Base-by-base conservation (phyloP, 2,113 vertebrate genomes). In the Chlorodrepanis virens region DNA sequence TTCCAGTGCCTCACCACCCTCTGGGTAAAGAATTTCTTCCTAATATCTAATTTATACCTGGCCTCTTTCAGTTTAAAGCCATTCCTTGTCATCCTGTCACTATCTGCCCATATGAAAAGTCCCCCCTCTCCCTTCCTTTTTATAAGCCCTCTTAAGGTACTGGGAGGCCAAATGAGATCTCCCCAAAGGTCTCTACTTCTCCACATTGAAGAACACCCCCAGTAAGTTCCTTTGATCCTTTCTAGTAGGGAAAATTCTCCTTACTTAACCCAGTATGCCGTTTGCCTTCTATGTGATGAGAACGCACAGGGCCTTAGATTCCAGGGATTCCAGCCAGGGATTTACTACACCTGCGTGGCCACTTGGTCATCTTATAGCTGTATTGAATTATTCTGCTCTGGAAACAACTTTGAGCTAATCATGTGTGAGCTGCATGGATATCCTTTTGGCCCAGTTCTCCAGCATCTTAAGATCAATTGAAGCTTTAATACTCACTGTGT, bases 1-100 rank as follows among this genome's bases (percentile, higher is more conserved):
- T 49, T 69, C 14, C 31, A 33, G 17, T 42, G 20, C 27, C 14
- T 63, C 25, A 37, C 4, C 42, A 42, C 10, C 6, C 31, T 42
- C 29, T 61, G n/a, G 39, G 18, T 33, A 69, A 76, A 61, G 12
- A 31, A 40, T 76, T 61, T 54, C 21, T 69, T 61, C 35, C 33
- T 63, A 76, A 56, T 5, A 49, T 77, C 54, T 63, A 28, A 54
- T 63, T 83, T 76, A 77, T 42, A 63, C 54, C 31, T 69, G 6
- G 4, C 5, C 5, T 42, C 25, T 42, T 83, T 69, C 47, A 69
- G 14, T 54, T 54, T 61, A 15, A 90, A 31, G n/a, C n/a, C n/a
- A 40, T 68, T 53, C 3, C 20, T 12, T 3, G 21, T 31, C 1
- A 0, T 27, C 14, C 14, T 25, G 17, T 40, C 9, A 10, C 29